phyloP scores from a whole-genome alignment of 37 sponge, comb jelly and placozoan species.

The Mnemiopsis leidyi region DNA sequence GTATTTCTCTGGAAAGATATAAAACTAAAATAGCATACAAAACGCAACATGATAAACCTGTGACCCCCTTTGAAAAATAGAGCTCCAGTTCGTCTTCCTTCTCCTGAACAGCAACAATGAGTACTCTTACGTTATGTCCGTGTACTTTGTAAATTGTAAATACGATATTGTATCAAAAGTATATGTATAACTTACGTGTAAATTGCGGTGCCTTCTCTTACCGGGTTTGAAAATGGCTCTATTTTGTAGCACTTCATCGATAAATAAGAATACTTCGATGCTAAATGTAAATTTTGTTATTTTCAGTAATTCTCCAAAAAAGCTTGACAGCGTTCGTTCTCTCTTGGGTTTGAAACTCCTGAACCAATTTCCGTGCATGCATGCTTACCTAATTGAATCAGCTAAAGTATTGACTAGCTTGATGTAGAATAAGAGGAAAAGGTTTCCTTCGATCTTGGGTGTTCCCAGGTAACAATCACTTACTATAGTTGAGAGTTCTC shows the following conservation, averaged over 20 bases:
- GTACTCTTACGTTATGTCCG: background rate
- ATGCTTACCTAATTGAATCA: background rate
- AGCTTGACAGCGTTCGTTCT: background rate
- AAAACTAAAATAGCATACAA: too few species aligned
- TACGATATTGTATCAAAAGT: background rate
- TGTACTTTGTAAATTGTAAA: background rate
- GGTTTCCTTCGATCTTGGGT: background rate
- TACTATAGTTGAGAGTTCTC: background rate
- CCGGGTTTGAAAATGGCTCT: background rate
- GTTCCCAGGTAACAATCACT: constrained; percentile 5
- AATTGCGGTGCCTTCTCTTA: background rate
- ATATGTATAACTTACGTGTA: background rate
- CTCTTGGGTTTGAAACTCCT: background rate
- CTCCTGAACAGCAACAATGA: background rate
- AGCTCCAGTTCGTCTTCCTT: background rate
- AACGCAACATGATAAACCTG: too few species aligned
- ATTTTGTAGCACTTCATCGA: background rate
- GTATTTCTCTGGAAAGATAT: background rate
- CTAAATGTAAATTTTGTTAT: background rate
- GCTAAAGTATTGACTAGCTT: background rate
- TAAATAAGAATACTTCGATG: background rate
- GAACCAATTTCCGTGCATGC: background rate
- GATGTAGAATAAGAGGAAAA: background rate
- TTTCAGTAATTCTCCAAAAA: background rate
- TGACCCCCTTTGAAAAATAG: too few species aligned